Conservation (phyloP, 2,888 invertebrate species). For the Heliconius sara region DNA sequence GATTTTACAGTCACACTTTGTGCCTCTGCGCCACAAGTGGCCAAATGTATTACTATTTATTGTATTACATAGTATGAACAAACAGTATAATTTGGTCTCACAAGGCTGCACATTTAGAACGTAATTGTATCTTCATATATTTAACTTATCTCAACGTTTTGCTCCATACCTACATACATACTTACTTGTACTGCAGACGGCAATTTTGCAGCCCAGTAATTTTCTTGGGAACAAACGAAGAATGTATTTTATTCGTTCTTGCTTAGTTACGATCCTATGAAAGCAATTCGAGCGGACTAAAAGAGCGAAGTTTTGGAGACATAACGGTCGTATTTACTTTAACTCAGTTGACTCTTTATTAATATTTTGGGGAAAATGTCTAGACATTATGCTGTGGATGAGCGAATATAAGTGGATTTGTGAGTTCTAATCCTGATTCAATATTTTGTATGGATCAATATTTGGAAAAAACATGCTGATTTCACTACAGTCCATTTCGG, state of each 20-base stretch:
- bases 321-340: conserved; percentile 19
- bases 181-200: conserved; percentile 9
- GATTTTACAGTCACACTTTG: too few relatives aligned
- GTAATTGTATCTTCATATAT: conserved; percentile 22
- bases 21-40: too few relatives aligned
- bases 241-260: conserved; percentile 34
- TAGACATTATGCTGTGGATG: not conserved
- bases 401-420: not conserved
- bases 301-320: conserved; percentile 14
- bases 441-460: not conserved
- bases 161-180: conserved; percentile 23
- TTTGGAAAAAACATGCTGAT: too few relatives aligned
- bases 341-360: conserved; percentile 11
- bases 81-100: not conserved
- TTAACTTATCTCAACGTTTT: conserved; percentile 28
- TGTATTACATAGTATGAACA: not conserved
- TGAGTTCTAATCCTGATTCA: not conserved
- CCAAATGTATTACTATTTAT: too few relatives aligned
- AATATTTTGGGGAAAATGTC: not conserved
- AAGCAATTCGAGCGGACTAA: conserved; percentile 30
- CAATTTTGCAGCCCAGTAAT: conserved; percentile 36
- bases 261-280: conserved; percentile 33
- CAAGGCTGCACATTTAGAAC: conserved; percentile 15
- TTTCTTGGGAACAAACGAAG: conserved; percentile 30
- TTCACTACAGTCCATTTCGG: too few relatives aligned